Evolutionary conservation across 2,797 vertebrate genomes (phyloP).

Genomic region (Clarias fuscus): DNA sequence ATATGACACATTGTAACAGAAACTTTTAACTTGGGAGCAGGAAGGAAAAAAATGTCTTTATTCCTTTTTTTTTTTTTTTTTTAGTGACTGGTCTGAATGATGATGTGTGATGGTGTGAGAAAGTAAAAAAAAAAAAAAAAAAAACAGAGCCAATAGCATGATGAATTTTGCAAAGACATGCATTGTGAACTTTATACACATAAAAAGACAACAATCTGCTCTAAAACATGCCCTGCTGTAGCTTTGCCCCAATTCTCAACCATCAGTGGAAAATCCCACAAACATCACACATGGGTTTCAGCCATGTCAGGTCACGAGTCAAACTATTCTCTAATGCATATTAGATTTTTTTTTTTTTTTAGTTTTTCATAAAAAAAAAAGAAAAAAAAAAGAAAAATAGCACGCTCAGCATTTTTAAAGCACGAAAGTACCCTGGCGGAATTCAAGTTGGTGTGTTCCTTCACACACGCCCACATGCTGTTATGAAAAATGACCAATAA

Average conservation of each 20-base stretch:
- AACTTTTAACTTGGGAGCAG: constrained; percentile 1
- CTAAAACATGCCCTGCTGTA: neutral
- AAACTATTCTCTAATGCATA: neutral
- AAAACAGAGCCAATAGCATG: neutral
- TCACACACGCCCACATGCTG: neutral
- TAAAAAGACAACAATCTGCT: neutral
- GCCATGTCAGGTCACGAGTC: neutral
- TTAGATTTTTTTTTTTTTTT: neutral
- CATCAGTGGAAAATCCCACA: neutral
- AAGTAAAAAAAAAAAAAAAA: neutral
- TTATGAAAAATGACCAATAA: neutral
- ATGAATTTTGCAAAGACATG: constrained; percentile 11
- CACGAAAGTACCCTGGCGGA: neutral
- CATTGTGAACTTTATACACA: neutral
- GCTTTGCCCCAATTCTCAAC: neutral
- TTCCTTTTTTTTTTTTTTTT: constrained; percentile 8
- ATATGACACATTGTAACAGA: constrained; percentile 10
- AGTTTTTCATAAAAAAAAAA: too few species aligned
- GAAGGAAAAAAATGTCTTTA: neutral
- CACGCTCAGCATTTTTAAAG: neutral
- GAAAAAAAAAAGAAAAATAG: too few species aligned
- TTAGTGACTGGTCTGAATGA: neutral
- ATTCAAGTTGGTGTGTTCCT: neutral
- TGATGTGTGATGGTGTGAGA: constrained; percentile 25
- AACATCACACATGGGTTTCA: neutral